Percentiles rank a stretch among this genome's conserved stretches.
Conservation (phyloP, 2,888 invertebrate species). For the Ornithoptera alexandrae region DNA sequence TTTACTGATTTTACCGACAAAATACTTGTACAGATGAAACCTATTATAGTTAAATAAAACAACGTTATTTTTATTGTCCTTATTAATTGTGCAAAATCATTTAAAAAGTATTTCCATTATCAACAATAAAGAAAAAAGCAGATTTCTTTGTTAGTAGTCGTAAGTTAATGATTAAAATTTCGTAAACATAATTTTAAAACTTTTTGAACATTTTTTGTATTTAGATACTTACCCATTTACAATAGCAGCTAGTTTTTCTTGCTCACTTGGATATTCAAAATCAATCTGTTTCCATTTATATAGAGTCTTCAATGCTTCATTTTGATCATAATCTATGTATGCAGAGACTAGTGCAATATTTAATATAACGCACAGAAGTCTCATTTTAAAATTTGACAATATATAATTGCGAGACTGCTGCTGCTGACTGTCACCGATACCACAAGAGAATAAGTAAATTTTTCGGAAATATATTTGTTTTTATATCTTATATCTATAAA, state of each 20-base stretch:
- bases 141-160: no score
- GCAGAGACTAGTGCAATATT: constrained; percentile 31
- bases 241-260: constrained; percentile 51
- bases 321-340: constrained; percentile 33
- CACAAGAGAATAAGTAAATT: neutral
- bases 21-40: no score
- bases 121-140: no score
- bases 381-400: neutral
- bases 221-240: constrained; percentile 49
- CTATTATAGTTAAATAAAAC: no score
- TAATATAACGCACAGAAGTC: constrained; percentile 16
- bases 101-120: no score
- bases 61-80: no score
- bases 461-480: neutral
- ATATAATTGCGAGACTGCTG: neutral
- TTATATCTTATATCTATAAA: neutral
- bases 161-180: constrained; percentile 13
- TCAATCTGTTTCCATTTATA: constrained; percentile 74
- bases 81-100: no score
- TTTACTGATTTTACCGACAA: no score
- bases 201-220: neutral
- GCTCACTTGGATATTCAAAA: constrained; percentile 50
- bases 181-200: no score
- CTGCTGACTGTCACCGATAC: neutral
- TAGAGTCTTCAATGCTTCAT: constrained; percentile 56